Evolutionary conservation across 2,113 vertebrate genomes (phyloP).

Genomic region (Myotis brandtii): DNA sequence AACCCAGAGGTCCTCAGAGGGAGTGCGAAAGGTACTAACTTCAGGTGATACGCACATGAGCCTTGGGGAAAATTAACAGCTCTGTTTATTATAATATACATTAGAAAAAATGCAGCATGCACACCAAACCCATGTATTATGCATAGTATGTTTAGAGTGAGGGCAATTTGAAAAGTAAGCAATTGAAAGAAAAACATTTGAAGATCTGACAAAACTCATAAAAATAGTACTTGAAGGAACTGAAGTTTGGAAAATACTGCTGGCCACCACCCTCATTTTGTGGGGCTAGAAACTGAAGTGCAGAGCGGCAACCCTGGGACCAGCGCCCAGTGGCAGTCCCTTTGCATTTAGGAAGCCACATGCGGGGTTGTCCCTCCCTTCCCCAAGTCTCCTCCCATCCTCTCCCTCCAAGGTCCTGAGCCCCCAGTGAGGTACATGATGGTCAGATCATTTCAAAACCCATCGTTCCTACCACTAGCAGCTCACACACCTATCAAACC

Average conservation of each 20-base stretch:
- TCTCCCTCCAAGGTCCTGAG: not conserved
- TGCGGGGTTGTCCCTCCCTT: not conserved
- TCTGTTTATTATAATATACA: not conserved
- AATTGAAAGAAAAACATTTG: not conserved
- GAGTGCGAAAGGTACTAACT: not conserved
- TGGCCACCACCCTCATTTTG: not conserved
- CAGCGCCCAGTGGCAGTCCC: not conserved
- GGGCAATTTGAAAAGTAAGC: not conserved
- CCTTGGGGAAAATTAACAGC: constrained; percentile 2
- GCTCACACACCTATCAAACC: not conserved
- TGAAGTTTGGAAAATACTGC: not conserved
- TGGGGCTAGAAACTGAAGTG: not conserved
- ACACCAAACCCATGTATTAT: not conserved
- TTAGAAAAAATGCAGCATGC: not conserved
- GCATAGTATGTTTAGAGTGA: not conserved
- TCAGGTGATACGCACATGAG: not conserved
- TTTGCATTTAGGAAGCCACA: not conserved
- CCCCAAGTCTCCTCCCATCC: not conserved
- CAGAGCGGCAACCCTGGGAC: not conserved
- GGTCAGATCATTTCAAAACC: not conserved
- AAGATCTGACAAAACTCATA: not conserved
- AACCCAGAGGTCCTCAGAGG: not conserved
- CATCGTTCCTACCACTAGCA: not conserved
- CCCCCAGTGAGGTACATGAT: not conserved
- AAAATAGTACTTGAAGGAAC: not conserved